Conservation (phyloP, 2,888 invertebrate species). For the Vesta saturnalis region DNA sequence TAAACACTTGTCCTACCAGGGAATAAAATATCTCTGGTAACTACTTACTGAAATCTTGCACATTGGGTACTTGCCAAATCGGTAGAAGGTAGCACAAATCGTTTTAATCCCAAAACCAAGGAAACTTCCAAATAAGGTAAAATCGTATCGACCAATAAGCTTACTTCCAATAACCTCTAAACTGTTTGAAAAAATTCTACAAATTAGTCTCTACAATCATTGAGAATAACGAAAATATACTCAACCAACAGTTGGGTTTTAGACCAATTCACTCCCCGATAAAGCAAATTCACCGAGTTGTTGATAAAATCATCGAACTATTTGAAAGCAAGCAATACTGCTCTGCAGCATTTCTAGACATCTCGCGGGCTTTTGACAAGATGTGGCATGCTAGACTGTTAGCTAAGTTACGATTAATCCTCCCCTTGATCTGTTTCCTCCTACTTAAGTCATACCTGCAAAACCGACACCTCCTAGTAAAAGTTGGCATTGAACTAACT, state of each 20-base stretch:
- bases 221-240: background rate
- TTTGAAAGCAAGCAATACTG: slow-evolving; percentile 1
- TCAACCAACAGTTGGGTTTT: background rate
- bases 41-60: slow-evolving; percentile 15
- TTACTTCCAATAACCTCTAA: slow-evolving; percentile 7
- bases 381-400: no score
- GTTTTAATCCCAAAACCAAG: slow-evolving; percentile 15
- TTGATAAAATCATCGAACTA: background rate
- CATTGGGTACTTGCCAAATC: slow-evolving; percentile 6
- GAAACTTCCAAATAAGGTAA: background rate
- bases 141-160: slow-evolving; percentile 7
- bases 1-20: background rate
- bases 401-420: background rate
- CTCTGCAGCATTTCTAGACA: background rate
- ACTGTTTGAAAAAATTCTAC: background rate
- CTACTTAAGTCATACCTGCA: no score
- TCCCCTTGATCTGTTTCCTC: background rate
- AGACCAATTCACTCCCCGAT: background rate
- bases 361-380: background rate
- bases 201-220: background rate
- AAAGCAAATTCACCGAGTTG: slow-evolving; percentile 5
- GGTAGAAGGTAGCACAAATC: slow-evolving; percentile 17
- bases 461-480: no score
- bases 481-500: background rate
- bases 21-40: background rate